Conservation (phyloP, 1,140 invertebrate species). For the Pseudomyrmex flavicornis region DNA sequence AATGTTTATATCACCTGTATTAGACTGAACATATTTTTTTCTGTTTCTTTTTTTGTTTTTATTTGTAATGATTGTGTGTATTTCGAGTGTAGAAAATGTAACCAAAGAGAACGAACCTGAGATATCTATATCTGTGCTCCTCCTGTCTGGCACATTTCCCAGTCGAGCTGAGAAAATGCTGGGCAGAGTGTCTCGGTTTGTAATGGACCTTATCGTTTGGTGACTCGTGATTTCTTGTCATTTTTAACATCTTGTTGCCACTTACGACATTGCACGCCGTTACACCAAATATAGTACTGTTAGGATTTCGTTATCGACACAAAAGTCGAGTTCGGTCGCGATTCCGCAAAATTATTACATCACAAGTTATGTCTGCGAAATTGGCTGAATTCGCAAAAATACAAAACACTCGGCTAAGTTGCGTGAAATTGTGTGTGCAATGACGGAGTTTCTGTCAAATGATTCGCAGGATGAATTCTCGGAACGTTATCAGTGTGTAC, state of each 20-base stretch:
- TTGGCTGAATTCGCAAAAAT: background rate
- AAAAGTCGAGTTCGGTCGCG: background rate
- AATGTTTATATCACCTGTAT: too few species aligned
- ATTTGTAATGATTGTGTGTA: background rate
- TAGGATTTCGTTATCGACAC: background rate
- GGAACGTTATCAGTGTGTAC: background rate
- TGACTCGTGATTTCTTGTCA: conserved; percentile 4
- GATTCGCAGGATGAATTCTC: too few species aligned
- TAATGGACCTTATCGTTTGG: background rate
- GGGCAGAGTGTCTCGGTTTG: background rate
- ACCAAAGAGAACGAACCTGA: background rate
- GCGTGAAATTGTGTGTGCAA: background rate
- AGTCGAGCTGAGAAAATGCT: background rate
- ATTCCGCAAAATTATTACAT: conserved; percentile 46
- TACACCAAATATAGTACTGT: background rate
- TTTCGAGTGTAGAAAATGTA: conserved; percentile 23
- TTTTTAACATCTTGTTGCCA: background rate
- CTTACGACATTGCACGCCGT: background rate
- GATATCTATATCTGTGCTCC: background rate
- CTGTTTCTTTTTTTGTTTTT: background rate
- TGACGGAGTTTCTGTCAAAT: too few species aligned
- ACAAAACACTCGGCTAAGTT: background rate
- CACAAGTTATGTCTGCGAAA: conserved; percentile 21
- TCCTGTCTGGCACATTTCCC: conserved; percentile 18
- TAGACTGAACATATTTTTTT: too few species aligned